These are phyloP conservation scores for Tribolium castaneum DNA, from an alignment of 1,140 invertebrate species.

Conservation along the genomic window DNA sequence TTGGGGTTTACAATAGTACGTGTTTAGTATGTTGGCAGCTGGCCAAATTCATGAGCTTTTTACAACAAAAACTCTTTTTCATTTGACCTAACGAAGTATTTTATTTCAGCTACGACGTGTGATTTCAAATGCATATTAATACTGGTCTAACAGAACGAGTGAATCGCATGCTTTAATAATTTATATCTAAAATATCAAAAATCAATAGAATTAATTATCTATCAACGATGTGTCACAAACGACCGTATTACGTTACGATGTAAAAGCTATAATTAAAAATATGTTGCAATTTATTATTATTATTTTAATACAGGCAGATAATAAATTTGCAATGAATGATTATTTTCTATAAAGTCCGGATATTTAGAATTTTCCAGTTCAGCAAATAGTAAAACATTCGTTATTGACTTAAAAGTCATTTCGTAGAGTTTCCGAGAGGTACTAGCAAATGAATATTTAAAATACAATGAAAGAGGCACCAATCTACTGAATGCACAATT, in stretches of 20 bases:
- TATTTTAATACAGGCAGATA: no score
- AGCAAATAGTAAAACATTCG: no score
- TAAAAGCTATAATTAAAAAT: no score
- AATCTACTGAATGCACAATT: constrained; percentile 3
- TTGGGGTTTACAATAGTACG: constrained; percentile 19
- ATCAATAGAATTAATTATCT: background rate
- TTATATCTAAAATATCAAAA: background rate
- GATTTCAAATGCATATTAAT: background rate
- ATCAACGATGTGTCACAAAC: no score
- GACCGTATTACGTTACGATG: no score
- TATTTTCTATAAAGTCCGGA: no score
- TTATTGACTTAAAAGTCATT: background rate
- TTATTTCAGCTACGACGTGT: background rate
- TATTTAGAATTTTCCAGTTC: no score
- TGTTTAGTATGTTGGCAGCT: constrained; percentile 28
- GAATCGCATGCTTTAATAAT: background rate
- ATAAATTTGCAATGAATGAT: no score
- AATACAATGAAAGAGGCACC: background rate
- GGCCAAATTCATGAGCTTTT: constrained; percentile 15
- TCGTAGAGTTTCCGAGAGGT: background rate
- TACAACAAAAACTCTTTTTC: background rate
- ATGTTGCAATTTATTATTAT: no score
- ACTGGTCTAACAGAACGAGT: background rate
- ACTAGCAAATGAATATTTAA: background rate
- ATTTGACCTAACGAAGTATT: background rate